Evolutionary conservation across 2,888 invertebrate species (phyloP).

Genomic region (Nymphalis c-album): DNA sequence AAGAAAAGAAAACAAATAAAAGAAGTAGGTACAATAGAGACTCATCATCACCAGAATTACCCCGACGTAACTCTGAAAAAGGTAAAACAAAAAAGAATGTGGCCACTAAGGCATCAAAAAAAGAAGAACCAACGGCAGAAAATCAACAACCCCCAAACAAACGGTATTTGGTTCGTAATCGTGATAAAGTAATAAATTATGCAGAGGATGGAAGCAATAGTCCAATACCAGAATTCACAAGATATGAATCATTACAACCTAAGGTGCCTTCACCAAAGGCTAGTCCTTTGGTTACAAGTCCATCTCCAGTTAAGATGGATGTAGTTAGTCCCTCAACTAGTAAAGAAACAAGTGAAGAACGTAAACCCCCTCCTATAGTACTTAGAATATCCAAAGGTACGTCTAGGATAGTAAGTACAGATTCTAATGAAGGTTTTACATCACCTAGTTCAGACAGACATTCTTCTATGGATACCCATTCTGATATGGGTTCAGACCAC

Average conservation of each 20-base stretch:
- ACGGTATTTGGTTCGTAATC: constrained; percentile 78
- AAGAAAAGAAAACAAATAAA: constrained; percentile 68
- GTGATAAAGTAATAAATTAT: constrained; percentile 83
- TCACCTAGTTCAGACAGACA: constrained; percentile 79
- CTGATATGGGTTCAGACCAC: constrained; percentile 68
- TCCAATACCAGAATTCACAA: constrained; percentile 73
- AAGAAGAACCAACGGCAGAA: constrained; percentile 65
- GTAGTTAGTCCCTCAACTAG: constrained; percentile 74
- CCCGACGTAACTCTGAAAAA: constrained; percentile 71
- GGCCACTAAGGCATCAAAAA: constrained; percentile 71
- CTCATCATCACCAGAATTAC: constrained; percentile 76
- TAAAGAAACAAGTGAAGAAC: constrained; percentile 73
- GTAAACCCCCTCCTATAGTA: constrained; percentile 90
- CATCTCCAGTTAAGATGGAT: constrained; percentile 63
- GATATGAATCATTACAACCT: constrained; percentile 63
- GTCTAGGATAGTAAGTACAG: constrained; percentile 84
- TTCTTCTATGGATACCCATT: constrained; percentile 74
- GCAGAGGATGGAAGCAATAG: constrained; percentile 83
- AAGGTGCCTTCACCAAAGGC: constrained; percentile 72
- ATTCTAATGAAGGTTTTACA: constrained; percentile 83
- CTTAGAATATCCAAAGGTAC: constrained; percentile 91
- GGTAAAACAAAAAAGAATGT: constrained; percentile 67
- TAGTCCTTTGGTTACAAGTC: constrained; percentile 69
- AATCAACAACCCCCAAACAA: constrained; percentile 77
- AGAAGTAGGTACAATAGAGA: constrained; percentile 70